Conservation (phyloP, 2,888 invertebrate species). For the Eristalis pertinax region DNA sequence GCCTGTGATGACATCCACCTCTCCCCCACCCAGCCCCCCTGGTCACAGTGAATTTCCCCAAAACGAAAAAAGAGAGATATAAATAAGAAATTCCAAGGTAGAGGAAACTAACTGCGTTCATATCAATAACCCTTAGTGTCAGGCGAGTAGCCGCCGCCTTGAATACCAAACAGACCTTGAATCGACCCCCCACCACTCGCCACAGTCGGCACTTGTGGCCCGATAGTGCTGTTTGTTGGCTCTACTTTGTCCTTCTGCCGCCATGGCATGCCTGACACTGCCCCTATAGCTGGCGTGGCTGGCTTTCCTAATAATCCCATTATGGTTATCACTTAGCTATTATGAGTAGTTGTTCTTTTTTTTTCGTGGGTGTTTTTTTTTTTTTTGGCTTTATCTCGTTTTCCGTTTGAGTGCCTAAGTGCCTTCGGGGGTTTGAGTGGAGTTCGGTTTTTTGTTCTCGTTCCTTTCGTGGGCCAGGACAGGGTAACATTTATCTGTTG, state of each 20-base stretch:
- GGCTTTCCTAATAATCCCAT: slow-evolving; percentile 53
- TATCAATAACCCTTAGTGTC: slow-evolving; percentile 40
- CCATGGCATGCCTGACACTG: background rate
- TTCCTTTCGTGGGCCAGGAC: background rate
- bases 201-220: background rate
- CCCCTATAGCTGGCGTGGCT: background rate
- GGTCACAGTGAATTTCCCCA: background rate
- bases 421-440: background rate
- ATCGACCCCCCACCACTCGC: background rate
- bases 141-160: slow-evolving; percentile 21
- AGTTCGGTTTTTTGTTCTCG: background rate
- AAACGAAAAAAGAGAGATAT: slow-evolving; percentile 24
- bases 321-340: slow-evolving; percentile 62
- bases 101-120: slow-evolving; percentile 20
- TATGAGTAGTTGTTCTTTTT: slow-evolving; percentile 38
- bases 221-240: background rate
- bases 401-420: slow-evolving; percentile 13
- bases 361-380: background rate
- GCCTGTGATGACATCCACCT: too few relatives aligned
- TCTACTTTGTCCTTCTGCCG: background rate
- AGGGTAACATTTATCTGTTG: slow-evolving; percentile 29
- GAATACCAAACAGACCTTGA: slow-evolving; percentile 38
- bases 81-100: slow-evolving; percentile 27
- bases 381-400: slow-evolving; percentile 10
- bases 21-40: background rate